A percentile compares a stretch with the other conserved stretches of the same genome.
phyloP scores from a whole-genome alignment of 2,888 invertebrate species.

The Phorcus lineatus region DNA sequence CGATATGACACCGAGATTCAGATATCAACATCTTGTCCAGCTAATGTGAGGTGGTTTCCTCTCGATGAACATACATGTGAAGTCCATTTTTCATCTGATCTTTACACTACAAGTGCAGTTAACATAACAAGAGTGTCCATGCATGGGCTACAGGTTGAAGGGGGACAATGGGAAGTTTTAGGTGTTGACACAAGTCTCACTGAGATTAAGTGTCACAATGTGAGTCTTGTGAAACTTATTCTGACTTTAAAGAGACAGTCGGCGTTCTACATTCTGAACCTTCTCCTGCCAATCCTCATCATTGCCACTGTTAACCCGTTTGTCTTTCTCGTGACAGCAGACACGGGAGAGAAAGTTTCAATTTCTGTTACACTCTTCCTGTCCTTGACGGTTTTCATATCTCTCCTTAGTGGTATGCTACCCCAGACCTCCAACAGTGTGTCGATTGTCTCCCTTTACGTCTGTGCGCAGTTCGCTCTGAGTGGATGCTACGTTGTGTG shows the following conservation, averaged over 20 bases:
- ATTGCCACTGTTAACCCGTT: background rate
- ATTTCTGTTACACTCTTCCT: constrained; percentile 17
- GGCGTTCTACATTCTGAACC: background rate
- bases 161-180: background rate
- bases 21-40: background rate
- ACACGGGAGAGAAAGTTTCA: background rate
- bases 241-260: background rate
- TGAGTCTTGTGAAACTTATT: background rate
- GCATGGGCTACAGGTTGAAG: background rate
- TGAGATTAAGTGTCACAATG: background rate
- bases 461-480: background rate
- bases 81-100: background rate
- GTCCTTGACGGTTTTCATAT: constrained; percentile 3
- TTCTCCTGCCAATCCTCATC: background rate
- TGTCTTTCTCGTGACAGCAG: background rate
- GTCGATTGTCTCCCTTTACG: background rate
- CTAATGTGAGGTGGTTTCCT: background rate
- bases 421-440: background rate
- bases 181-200: no score
- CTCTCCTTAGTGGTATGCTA: background rate
- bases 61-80: background rate
- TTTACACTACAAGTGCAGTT: background rate
- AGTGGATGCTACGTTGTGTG: background rate
- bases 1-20: background rate
- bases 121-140: background rate